Evolutionary conservation across 2,113 vertebrate species (phyloP), one percentile per base, ranked within the genome.

Genomic region (Psittacus erithacus): DNA sequence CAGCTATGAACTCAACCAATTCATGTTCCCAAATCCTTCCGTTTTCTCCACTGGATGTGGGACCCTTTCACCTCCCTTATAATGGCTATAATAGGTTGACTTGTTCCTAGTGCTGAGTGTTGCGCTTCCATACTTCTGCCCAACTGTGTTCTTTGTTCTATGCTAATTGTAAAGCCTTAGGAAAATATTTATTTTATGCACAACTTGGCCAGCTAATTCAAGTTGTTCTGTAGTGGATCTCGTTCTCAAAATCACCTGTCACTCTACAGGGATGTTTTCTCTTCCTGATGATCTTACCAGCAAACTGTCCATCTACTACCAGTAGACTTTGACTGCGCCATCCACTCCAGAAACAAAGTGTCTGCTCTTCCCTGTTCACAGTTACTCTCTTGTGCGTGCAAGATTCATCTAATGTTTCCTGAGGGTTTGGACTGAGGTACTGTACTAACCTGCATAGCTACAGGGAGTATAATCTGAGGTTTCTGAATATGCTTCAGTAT

Each of bases 361-460:
- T n/a, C 31, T 46, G 24, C 19, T 35, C 44, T 55, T 49, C 28
- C 67, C 18, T 80, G 67, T 28, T 10, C 23, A 33, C n/a, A 41
- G 29, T 62, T 38, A 46, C 29, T 55, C 9, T 44, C 2, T 27
- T 16, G 43, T 41, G 4, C 16, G 47, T 25, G 12, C 17, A 71
- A 71, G 27, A 71, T 67, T 50, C 23, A 57, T 28, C 28, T 41
- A 57, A 62, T 7, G 6, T 14, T 9, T 65, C 62, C 41, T 75
- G 23, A 71, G 57, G 6, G 38, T 62, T 71, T 71, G 22, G 25
- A 27, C 11, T 71, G 27, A 11, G 28, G 35, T 38, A 8, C 9
- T 86, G 7, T 71, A 52, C 41, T 76, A 71, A 39, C 2, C 28
- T 71, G 13, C 25, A 12, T 39, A 33, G 0, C 0, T 33, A 64